phyloP scores from a whole-genome alignment of 2,797 vertebrate species.

The Fistularia tabacaria region DNA sequence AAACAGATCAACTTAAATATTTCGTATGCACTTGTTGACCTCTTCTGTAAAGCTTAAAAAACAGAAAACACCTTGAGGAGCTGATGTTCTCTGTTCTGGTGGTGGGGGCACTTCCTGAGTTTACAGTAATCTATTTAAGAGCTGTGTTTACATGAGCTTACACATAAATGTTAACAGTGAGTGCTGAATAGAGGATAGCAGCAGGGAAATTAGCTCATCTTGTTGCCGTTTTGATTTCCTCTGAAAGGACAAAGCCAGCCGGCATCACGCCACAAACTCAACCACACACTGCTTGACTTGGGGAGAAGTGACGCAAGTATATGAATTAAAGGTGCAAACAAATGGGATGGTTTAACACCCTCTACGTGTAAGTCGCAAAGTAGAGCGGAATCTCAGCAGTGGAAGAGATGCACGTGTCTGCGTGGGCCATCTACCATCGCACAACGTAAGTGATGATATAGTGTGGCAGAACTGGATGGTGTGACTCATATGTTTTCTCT shows the following conservation, averaged over 20 bases:
- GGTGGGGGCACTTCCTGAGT: constrained; percentile 15
- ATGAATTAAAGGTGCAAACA: not conserved
- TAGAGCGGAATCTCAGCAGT: no score
- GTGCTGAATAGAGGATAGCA: constrained; percentile 8
- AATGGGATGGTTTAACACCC: constrained; percentile 1
- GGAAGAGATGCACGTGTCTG: not conserved
- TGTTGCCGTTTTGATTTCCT: constrained; percentile 39
- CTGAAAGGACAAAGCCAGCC: constrained; percentile 13
- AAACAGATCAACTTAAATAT: not conserved
- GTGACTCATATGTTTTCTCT: no score
- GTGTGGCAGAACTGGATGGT: constrained; percentile 13
- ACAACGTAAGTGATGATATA: constrained; percentile 19
- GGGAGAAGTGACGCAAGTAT: not conserved
- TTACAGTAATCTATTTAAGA: constrained; percentile 19
- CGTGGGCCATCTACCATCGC: constrained; percentile 2
- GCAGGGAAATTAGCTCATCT: constrained; percentile 34
- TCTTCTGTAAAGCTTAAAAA: no score
- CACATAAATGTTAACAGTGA: constrained; percentile 1
- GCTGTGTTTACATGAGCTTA: constrained; percentile 6
- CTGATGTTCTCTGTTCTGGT: no score
- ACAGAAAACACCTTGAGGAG: no score
- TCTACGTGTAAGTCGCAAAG: not conserved
- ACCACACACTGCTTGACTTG: no score
- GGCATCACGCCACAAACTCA: no score
- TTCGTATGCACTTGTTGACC: no score